These are phyloP conservation scores for Paramormyrops kingsleyae DNA, from an alignment of 2,113 vertebrate genomes.

Conservation along the genomic window DNA sequence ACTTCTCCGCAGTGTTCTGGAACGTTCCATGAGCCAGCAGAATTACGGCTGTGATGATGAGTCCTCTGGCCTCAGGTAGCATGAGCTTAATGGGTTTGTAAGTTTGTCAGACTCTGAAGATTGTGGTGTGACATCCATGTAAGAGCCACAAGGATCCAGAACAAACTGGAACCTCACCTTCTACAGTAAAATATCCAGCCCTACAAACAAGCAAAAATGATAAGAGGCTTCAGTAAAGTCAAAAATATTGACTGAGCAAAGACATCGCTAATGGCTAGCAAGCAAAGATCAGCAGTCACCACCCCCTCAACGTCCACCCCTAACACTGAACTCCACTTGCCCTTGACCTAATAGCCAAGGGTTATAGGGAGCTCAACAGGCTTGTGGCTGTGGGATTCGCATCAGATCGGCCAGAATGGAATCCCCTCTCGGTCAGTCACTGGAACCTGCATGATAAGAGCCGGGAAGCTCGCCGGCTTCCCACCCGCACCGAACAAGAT, in stretches of 20 bases:
- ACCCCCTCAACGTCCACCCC: not conserved
- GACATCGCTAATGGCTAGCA: not conserved
- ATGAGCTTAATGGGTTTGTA: not conserved
- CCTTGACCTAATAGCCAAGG: not conserved
- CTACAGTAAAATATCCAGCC: not conserved
- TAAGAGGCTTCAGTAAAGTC: not conserved
- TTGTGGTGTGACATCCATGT: not conserved
- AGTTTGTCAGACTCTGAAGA: not conserved
- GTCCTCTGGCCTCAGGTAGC: not conserved
- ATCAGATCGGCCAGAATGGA: not conserved
- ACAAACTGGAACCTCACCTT: not conserved
- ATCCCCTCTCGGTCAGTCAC: slow-evolving; percentile 2
- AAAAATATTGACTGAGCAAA: not conserved
- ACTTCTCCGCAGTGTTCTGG: not conserved
- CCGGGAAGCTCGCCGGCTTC: not conserved
- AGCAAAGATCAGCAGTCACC: not conserved
- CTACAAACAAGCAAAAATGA: not conserved
- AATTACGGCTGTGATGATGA: not conserved
- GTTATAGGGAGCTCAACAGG: not conserved
- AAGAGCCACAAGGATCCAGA: not conserved
- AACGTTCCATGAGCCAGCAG: not conserved
- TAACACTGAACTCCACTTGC: not conserved
- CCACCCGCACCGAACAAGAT: not conserved
- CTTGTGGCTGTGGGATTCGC: not conserved
- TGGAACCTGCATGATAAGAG: not conserved